phyloP scores from a whole-genome alignment of 2,888 invertebrate genomes.

The Watsonalla cultraria region DNA sequence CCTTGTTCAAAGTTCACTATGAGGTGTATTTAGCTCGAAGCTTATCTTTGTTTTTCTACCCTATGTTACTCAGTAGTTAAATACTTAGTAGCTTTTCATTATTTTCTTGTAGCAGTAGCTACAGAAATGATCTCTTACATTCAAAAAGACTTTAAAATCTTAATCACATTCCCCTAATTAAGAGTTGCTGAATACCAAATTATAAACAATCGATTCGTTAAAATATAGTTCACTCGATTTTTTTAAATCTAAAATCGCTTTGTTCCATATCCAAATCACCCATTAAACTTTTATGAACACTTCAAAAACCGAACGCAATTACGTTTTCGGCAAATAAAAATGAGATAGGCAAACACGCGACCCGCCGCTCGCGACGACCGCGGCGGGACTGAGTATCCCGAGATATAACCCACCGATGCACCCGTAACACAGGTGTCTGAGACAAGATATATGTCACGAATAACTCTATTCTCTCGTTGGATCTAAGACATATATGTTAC shows the following conservation, averaged over 20 bases:
- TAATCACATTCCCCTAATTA: too few species aligned
- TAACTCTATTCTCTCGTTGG: too few species aligned
- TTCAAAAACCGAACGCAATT: neutral
- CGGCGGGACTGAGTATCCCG: constrained; percentile 57
- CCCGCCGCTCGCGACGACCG: constrained; percentile 70
- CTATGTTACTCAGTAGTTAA: too few species aligned
- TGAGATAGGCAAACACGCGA: constrained; percentile 19
- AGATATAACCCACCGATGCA: neutral
- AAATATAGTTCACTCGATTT: neutral
- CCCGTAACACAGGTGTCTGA: neutral
- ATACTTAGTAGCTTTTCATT: too few species aligned
- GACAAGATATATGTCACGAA: neutral
- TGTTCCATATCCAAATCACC: neutral
- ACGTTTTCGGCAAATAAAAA: neutral
- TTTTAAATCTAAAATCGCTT: neutral
- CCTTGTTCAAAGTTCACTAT: too few species aligned
- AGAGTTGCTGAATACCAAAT: too few species aligned
- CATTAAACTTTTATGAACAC: neutral
- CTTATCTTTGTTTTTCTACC: too few species aligned
- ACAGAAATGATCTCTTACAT: too few species aligned
- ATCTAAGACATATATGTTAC: too few species aligned
- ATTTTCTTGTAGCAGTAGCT: too few species aligned
- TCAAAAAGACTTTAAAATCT: too few species aligned
- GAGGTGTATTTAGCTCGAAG: too few species aligned
- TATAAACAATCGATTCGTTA: neutral